These are phyloP conservation scores for Ypsolopha scabrella DNA, from an alignment of 2,888 invertebrate genomes.

Conservation along the genomic window DNA sequence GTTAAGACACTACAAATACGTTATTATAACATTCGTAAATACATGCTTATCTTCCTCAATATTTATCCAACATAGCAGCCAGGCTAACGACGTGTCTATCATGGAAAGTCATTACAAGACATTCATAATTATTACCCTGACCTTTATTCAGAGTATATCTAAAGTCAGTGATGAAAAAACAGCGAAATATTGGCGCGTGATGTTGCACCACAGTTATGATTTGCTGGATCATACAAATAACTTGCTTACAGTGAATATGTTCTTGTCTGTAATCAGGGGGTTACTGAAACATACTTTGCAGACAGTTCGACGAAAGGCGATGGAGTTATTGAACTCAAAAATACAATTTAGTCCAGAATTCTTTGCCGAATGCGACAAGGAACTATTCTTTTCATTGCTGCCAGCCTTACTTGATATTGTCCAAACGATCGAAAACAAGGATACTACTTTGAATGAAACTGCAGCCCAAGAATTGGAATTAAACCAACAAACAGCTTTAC, in stretches of 20 bases:
- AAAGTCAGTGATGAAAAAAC: conserved; percentile 72
- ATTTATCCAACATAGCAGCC: conserved; percentile 76
- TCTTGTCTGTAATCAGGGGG: conserved; percentile 81
- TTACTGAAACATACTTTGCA: conserved; percentile 78
- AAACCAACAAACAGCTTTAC: conserved; percentile 85
- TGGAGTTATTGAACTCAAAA: conserved; percentile 88
- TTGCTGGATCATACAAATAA: conserved; percentile 84
- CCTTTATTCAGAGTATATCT: conserved; percentile 75
- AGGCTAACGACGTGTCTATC: conserved; percentile 47
- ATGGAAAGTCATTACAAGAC: conserved; percentile 76
- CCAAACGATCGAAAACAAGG: conserved; percentile 54
- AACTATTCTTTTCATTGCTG: conserved; percentile 69
- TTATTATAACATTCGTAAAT: conserved; percentile 79
- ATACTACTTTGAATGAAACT: conserved; percentile 29
- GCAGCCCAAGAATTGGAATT: conserved; percentile 72
- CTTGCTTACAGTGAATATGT: conserved; percentile 82
- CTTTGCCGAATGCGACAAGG: conserved; percentile 61
- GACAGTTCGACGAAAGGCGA: conserved; percentile 81
- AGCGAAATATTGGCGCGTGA: conserved; percentile 85
- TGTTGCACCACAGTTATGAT: conserved; percentile 84
- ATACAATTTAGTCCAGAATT: conserved; percentile 77
- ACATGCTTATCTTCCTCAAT: conserved; percentile 75
- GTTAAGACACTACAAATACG: conserved; percentile 87
- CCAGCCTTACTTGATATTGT: conserved; percentile 73
- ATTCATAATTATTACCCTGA: conserved; percentile 76